Evolutionary conservation across 2,113 vertebrate genomes (phyloP).

Genomic region (Scopus umbretta): DNA sequence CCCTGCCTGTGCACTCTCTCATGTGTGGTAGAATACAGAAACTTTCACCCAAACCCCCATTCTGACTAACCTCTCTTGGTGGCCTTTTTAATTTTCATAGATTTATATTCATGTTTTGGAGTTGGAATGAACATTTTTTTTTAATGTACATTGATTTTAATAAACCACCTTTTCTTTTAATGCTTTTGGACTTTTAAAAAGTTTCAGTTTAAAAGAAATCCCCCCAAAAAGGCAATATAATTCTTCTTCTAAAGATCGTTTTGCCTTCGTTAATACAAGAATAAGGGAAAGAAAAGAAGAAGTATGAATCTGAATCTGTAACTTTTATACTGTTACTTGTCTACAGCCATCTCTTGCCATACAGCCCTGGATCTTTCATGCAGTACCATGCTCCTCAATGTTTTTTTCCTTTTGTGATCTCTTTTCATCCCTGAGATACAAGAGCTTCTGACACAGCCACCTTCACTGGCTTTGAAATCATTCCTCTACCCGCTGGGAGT

Average conservation of each 20-base stretch:
- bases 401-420: not conserved
- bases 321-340: not conserved
- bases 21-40: not conserved
- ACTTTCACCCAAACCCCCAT: not conserved
- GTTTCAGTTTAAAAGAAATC: not conserved
- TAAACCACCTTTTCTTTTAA: not conserved
- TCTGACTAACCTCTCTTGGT: not conserved
- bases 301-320: not conserved
- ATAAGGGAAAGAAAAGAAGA: not conserved
- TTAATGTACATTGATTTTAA: not conserved
- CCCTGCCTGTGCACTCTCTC: not conserved
- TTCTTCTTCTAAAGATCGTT: not conserved
- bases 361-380: not conserved
- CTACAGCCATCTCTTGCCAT: not conserved
- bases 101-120: not conserved
- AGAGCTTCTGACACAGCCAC: not conserved
- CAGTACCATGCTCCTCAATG: not conserved
- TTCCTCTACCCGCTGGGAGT: not conserved
- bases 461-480: not conserved
- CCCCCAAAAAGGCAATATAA: fast-evolving
- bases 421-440: not conserved
- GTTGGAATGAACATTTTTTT: not conserved
- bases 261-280: not conserved
- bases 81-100: not conserved
- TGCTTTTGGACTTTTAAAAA: not conserved